These are phyloP conservation scores for Mustela nigripes DNA, from an alignment of 2,113 vertebrate genomes.

Conservation along the genomic window DNA sequence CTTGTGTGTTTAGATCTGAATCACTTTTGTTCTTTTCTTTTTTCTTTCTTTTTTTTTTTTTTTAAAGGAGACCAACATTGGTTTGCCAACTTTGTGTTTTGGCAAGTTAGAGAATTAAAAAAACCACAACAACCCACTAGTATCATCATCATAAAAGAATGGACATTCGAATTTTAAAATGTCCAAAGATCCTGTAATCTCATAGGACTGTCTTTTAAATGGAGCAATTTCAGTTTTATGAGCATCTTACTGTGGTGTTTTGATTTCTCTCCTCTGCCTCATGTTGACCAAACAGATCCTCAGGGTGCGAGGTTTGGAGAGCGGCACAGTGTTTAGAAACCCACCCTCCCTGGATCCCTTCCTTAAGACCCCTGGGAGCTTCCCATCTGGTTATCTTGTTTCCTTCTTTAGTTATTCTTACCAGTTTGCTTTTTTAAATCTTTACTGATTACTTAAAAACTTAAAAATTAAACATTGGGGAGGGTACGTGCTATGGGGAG, in stretches of 20 bases:
- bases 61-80: not conserved
- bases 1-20: not conserved
- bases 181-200: not conserved
- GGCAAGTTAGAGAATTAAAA: not conserved
- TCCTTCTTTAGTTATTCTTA: slow-evolving; percentile 1
- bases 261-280: not conserved
- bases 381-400: not conserved
- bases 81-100: not conserved
- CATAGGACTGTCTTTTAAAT: not conserved
- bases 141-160: not conserved
- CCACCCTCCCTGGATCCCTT: too few relatives aligned
- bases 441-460: not conserved
- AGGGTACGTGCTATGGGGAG: too few relatives aligned
- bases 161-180: slow-evolving; percentile 19
- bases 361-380: not conserved
- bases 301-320: not conserved
- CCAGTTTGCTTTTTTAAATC: not conserved
- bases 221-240: not conserved
- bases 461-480: not conserved
- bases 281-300: not conserved
- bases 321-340: not conserved
- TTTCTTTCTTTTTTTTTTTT: not conserved
- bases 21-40: not conserved
- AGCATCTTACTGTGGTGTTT: not conserved
- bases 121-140: not conserved